Percentiles rank a stretch among this genome's conserved stretches.
Conservation (phyloP, 2,888 invertebrate genomes). For the Fragum sueziense region DNA sequence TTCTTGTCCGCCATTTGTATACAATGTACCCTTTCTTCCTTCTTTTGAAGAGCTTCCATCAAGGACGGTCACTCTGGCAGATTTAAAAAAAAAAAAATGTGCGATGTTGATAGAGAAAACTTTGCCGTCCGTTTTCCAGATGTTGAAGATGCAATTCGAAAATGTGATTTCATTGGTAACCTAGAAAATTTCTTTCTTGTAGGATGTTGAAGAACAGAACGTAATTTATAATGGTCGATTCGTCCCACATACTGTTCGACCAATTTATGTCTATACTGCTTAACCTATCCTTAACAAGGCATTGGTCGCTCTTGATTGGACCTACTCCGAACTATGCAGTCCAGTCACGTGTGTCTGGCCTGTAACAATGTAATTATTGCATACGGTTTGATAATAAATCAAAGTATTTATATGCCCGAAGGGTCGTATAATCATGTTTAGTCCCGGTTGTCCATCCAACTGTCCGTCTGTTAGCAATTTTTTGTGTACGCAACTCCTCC, state of each 20-base stretch:
- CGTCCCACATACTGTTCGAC: too few relatives aligned
- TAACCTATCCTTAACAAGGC: too few relatives aligned
- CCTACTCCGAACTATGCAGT: too few relatives aligned
- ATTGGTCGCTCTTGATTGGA: too few relatives aligned
- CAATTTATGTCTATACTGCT: too few relatives aligned
- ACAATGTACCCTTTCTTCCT: neutral
- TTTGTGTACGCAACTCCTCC: too few relatives aligned
- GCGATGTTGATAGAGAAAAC: slow-evolving; percentile 82
- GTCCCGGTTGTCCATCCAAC: too few relatives aligned
- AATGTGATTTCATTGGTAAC: slow-evolving; percentile 77
- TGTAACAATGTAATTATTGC: neutral
- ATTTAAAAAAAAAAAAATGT: slow-evolving; percentile 55
- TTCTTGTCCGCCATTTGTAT: slow-evolving; percentile 27
- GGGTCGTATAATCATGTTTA: too few relatives aligned
- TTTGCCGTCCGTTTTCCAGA: slow-evolving; percentile 85
- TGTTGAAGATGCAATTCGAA: slow-evolving; percentile 85
- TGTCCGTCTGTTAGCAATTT: too few relatives aligned
- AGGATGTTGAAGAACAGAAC: too few relatives aligned
- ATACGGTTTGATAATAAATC: neutral
- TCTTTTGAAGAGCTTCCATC: neutral
- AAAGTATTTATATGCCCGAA: neutral
- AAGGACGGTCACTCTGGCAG: slow-evolving; percentile 20
- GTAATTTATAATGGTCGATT: too few relatives aligned
- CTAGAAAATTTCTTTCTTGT: too few relatives aligned
- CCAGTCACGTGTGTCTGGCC: neutral